phyloP scores from a whole-genome alignment of 2,888 invertebrate genomes.

The Platycnemis pennipes region DNA sequence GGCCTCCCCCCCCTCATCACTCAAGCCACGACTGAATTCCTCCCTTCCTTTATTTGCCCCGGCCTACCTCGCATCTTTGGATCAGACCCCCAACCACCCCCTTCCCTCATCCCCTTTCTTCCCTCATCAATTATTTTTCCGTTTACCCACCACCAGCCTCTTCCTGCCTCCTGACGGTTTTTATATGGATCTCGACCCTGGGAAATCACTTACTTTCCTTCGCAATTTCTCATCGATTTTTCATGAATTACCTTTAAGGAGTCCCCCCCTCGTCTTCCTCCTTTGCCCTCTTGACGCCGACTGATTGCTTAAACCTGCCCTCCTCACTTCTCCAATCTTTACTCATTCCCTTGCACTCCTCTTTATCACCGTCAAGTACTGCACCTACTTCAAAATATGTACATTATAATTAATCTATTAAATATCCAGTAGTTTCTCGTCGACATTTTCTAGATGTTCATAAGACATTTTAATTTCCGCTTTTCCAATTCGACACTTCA shows the following conservation, averaged over 20 bases:
- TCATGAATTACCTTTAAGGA: not conserved
- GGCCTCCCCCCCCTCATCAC: not conserved
- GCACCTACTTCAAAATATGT: too few species aligned
- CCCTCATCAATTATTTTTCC: conserved; percentile 21
- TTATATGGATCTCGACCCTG: not conserved
- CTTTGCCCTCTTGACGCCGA: not conserved
- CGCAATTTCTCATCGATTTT: conserved; percentile 29
- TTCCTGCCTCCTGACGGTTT: not conserved
- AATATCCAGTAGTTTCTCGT: too few species aligned
- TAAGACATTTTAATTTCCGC: too few species aligned
- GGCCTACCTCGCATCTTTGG: not conserved
- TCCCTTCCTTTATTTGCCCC: not conserved
- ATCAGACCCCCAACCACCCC: not conserved
- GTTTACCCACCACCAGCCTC: not conserved
- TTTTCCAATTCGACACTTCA: too few species aligned
- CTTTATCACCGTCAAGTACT: too few species aligned
- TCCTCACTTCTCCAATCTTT: too few species aligned
- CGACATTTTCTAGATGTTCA: too few species aligned
- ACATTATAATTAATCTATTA: too few species aligned
- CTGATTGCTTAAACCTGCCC: too few species aligned
- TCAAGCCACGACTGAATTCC: not conserved
- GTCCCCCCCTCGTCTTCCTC: not conserved
- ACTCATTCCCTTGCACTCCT: too few species aligned
- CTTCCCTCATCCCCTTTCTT: not conserved
- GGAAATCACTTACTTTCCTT: conserved; percentile 28